These are phyloP conservation scores for Dinoponera quadriceps DNA, from an alignment of 1,140 invertebrate species.

Conservation along the genomic window DNA sequence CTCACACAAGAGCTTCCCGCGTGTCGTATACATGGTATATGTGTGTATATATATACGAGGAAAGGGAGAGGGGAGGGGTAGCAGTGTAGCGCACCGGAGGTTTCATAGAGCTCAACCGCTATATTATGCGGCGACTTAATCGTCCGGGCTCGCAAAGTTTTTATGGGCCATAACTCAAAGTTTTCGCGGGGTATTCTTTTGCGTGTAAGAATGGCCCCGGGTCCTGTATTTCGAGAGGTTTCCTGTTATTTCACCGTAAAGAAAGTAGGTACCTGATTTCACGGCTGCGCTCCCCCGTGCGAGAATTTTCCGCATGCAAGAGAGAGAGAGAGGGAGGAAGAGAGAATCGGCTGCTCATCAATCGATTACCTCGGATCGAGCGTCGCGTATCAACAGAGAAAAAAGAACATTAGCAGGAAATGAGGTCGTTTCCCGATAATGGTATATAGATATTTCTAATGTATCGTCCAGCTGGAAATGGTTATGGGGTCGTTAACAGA, in stretches of 20 bases:
- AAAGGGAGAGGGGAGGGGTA: too few species aligned
- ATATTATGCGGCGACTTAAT: conserved; percentile 80
- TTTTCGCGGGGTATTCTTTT: conserved; percentile 76
- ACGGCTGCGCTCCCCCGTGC: not conserved
- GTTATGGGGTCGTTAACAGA: not conserved
- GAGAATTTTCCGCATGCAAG: conserved; percentile 15
- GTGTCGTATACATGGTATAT: conserved; percentile 5
- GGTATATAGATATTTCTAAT: not conserved
- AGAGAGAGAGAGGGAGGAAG: not conserved
- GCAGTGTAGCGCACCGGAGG: not conserved
- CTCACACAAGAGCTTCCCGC: conserved; percentile 39
- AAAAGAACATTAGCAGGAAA: not conserved
- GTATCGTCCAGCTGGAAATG: not conserved
- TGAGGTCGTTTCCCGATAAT: not conserved
- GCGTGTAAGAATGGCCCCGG: conserved; percentile 46
- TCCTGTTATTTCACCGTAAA: conserved; percentile 60
- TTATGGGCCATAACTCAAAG: conserved; percentile 79
- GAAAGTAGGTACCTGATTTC: conserved; percentile 26
- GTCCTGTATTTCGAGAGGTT: conserved; percentile 40
- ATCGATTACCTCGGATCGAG: not conserved
- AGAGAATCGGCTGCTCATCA: too few species aligned
- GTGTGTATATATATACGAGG: not conserved
- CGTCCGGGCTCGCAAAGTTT: conserved; percentile 78
- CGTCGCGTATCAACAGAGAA: not conserved
- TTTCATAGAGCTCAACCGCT: conserved; percentile 51